Evolutionary conservation across 2,888 invertebrate genomes (phyloP).

Genomic region (Sinodicranocentrus sp.): DNA sequence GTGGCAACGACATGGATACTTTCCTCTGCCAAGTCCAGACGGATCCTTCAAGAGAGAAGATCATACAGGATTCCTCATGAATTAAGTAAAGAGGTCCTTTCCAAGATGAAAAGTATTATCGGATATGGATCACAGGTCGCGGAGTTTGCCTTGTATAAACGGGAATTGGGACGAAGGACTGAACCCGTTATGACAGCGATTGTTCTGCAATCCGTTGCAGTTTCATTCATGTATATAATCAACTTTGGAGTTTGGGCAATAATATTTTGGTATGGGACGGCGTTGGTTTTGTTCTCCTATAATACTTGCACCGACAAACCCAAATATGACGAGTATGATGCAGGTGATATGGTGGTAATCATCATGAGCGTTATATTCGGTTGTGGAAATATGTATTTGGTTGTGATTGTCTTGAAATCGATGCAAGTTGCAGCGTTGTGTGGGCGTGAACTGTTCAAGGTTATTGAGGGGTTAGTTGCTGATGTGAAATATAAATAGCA

Average conservation of each 20-base stretch:
- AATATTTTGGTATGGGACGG: conserved; percentile 61
- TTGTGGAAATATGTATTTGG: conserved; percentile 30
- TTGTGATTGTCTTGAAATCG: not conserved
- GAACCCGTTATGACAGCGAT: conserved; percentile 28
- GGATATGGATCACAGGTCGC: conserved; percentile 58
- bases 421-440: conserved; percentile 28
- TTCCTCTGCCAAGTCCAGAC: conserved; percentile 17
- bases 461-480: conserved; percentile 44
- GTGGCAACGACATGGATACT: conserved; percentile 31
- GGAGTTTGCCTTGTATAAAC: conserved; percentile 40
- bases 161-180: conserved; percentile 32
- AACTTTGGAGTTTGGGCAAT: conserved; percentile 48
- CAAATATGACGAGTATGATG: conserved; percentile 29
- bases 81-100: conserved; percentile 60
- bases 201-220: conserved; percentile 12
- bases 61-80: conserved; percentile 41
- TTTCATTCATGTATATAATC: conserved; percentile 45
- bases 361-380: conserved; percentile 52
- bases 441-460: conserved; percentile 24
- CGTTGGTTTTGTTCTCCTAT: not conserved
- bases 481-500: too few relatives aligned
- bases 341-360: conserved; percentile 56
- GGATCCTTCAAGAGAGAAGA: conserved; percentile 44
- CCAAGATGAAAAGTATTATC: conserved; percentile 64
- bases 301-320: conserved; percentile 20